Base-by-base conservation (phyloP, 2,113 vertebrate genomes). In the Sigmodon hispidus region DNA sequence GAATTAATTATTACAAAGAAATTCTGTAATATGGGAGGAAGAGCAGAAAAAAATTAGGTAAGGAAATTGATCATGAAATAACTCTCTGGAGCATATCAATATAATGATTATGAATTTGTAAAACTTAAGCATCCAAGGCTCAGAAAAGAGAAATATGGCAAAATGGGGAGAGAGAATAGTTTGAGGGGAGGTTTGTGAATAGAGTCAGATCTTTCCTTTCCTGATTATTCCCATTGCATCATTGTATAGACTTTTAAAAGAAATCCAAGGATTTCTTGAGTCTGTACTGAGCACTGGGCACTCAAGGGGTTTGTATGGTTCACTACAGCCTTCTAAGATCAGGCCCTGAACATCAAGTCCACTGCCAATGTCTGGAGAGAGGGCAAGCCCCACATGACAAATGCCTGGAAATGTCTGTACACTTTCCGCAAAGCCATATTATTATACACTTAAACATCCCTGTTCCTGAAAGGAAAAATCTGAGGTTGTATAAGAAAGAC, bases 1-100 rank as follows among this genome's bases (percentile, higher is more conserved):
- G 90, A 90, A 96, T 94, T 96, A 96, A 95, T 94, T 90, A 95
- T 88, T 91, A 92, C 34, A 93, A 92, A 96, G 85, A 94, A 73
- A 61, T 55, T 91, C 93, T 52, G 72, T n/a, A 24, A 15, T 1
- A 40, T 59, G 48, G 94, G 79, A 86, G 89, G 89, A 48, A 91
- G 0, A 52, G 79, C 89, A 72, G 90, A 92, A 65, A 88, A 88
- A 65, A 95, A 96, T 57, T 21, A 29, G 34, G 83, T 43, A 94
- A 89, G 90, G 87, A 96, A 89, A 95, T 48, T 79, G 92, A 95
- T 96, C 67, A 87, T n/a, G 43, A 89, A 90, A 97, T 93, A 61
- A 87, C 0, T 89, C 83, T 96, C 50, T 10, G 65, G 73, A 96
- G 77, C 67, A 8, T 72, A 97, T 96, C 93, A 86, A 13, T 90